Evolutionary conservation across 2,113 vertebrate genomes (phyloP).

Genomic region (Physeter macrocephalus): DNA sequence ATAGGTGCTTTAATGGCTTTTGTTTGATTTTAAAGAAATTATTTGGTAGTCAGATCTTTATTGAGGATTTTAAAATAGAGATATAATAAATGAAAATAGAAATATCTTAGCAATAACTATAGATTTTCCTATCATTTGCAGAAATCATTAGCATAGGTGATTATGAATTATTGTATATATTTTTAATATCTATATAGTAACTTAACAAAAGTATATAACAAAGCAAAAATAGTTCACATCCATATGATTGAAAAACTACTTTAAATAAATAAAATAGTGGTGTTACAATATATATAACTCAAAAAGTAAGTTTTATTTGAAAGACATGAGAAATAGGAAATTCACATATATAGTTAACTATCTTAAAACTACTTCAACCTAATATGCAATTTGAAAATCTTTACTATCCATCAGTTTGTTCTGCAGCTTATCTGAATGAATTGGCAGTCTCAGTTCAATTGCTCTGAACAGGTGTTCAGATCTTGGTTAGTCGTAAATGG

Average conservation of each 20-base stretch:
- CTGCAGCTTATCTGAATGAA: slow-evolving; percentile 58
- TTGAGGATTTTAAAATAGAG: slow-evolving; percentile 47
- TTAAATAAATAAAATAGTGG: slow-evolving; percentile 26
- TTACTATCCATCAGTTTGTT: slow-evolving; percentile 62
- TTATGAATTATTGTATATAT: slow-evolving; percentile 35
- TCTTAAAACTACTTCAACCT: slow-evolving; percentile 54
- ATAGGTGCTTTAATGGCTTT: slow-evolving; percentile 69
- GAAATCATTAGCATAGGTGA: not conserved
- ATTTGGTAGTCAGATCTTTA: slow-evolving; percentile 46
- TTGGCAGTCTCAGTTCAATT: slow-evolving; percentile 68
- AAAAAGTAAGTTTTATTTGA: slow-evolving; percentile 17
- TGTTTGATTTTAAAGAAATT: slow-evolving; percentile 57
- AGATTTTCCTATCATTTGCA: slow-evolving; percentile 17
- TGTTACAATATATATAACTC: slow-evolving; percentile 27
- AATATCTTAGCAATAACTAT: slow-evolving; percentile 10
- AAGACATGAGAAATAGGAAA: slow-evolving; percentile 38
- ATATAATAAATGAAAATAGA: slow-evolving; percentile 19
- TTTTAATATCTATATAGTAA: slow-evolving; percentile 35
- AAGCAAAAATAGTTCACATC: slow-evolving; percentile 45
- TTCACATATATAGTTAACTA: slow-evolving; percentile 5
- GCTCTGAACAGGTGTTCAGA: slow-evolving; percentile 63
- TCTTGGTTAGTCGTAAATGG: slow-evolving; percentile 65
- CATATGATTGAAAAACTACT: slow-evolving; percentile 15
- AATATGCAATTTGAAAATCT: slow-evolving; percentile 59
- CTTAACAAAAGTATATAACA: slow-evolving; percentile 43